These are phyloP conservation scores for Cisticola juncidis DNA, from an alignment of 2,113 vertebrate species.

Conservation along the genomic window DNA sequence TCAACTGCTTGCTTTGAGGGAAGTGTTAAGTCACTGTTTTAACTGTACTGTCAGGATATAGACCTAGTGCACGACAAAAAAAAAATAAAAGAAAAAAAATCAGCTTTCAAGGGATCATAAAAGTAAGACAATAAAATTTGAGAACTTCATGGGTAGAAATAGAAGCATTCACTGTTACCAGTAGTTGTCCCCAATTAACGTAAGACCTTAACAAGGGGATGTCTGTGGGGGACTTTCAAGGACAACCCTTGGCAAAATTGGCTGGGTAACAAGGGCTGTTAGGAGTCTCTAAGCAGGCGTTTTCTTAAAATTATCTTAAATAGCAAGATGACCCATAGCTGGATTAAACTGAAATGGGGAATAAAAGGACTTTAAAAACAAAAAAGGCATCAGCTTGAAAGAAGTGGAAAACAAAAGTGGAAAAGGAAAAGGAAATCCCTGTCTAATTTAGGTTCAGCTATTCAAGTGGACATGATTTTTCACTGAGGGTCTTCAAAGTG, in stretches of 20 bases:
- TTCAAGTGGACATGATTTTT: background rate
- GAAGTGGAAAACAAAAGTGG: fast-evolving
- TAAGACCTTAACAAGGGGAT: background rate
- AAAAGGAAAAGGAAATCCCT: background rate
- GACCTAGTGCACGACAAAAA: background rate
- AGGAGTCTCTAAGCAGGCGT: background rate
- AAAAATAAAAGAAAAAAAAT: background rate
- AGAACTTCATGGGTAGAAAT: background rate
- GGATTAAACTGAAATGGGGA: background rate
- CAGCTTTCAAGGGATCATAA: background rate
- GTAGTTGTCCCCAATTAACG: background rate
- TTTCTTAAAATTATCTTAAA: background rate
- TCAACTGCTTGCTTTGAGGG: background rate
- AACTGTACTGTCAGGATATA: background rate
- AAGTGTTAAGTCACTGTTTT: background rate
- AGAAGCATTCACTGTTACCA: background rate
- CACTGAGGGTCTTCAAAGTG: background rate
- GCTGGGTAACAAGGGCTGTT: background rate
- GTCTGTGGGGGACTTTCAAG: background rate
- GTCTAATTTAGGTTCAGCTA: background rate
- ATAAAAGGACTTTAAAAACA: background rate
- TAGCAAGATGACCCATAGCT: background rate
- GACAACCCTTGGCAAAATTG: background rate
- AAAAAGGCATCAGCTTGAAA: background rate
- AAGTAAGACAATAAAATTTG: background rate